Base-by-base conservation (phyloP, 1,140 invertebrate genomes). In the Drosophila kanapiae region DNA sequence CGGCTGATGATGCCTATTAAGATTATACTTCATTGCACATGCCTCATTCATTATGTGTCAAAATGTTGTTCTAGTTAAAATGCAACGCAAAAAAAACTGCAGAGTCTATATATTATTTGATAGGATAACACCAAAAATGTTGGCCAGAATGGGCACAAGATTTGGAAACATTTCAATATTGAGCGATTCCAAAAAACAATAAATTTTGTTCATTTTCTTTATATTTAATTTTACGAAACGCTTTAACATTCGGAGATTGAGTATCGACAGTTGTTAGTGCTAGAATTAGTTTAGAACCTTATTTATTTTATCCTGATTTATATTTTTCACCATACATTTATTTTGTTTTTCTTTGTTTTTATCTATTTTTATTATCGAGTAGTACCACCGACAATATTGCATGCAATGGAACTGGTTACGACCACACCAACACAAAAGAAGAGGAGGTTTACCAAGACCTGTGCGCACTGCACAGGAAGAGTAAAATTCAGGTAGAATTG, bases 361-460 rank as follows among this genome's bases (percentile, higher is more conserved):
- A 3, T 23, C 23, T 76, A 49, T 38, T 68, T 61, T 61, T 33
- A 23, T 38, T 78, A 79, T 82, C 47, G 54, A 80, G 83, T 80
- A 93, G 92, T 84, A 92, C 92, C 60, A 87, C 75, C 75, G 92
- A 93, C 71, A 91, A 92, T 80, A 87, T 85, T 91, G 91, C 81
- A 85, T 92, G 87, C 74, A 92, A 93, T 84, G 91, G 91, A 82
- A 86, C 84, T 59, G 92, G 78, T 81, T 92, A 93, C 72, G 92
- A 93, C 72, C 84, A 92, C 64, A 92, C 82, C 68, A 91, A 93
- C 75, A 91, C 91, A 51, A 93, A 93, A 91, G 93, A 93, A 69
- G 93, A 93, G 75, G 93, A 93, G 72, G 93, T 93, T 57, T 93
- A 93, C 75, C 92, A 93, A 87, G 93, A 93, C 72, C 82, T 93